These are phyloP conservation scores for Diadegma fenestrale DNA, from an alignment of 2,888 invertebrate genomes.

Conservation along the genomic window DNA sequence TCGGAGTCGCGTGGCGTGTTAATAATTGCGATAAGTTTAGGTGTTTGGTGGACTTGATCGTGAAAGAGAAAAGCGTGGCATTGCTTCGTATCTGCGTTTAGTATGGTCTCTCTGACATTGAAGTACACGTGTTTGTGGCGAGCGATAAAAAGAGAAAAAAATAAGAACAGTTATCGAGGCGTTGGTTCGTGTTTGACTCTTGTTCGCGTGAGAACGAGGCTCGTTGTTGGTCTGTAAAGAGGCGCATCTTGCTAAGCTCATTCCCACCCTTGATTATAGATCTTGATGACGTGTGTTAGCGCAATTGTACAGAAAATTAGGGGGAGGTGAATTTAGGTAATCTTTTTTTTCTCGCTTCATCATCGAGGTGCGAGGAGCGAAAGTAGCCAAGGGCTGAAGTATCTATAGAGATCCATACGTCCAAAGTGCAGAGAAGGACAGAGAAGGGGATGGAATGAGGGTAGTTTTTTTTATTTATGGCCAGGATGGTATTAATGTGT, in stretches of 20 bases:
- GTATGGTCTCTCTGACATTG: conserved; percentile 8
- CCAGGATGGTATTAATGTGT: conserved; percentile 66
- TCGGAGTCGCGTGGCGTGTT: neutral
- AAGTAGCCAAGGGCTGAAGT: conserved; percentile 59
- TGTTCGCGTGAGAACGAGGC: conserved; percentile 71
- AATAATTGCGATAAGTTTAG: conserved; percentile 16
- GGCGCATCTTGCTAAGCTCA: conserved; percentile 42
- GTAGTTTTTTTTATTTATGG: conserved; percentile 66
- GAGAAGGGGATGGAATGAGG: conserved; percentile 52
- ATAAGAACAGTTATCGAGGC: neutral
- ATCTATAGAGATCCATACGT: conserved; percentile 1
- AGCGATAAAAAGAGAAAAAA: neutral
- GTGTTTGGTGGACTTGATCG: conserved; percentile 58
- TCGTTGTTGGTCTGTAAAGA: conserved; percentile 46
- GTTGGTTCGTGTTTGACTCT: conserved; percentile 40
- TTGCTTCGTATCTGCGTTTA: conserved; percentile 26
- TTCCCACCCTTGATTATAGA: conserved; percentile 42
- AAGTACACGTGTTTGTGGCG: conserved; percentile 20
- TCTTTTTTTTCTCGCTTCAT: conserved; percentile 53
- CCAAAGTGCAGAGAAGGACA: conserved; percentile 17
- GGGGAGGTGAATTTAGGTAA: conserved; percentile 43
- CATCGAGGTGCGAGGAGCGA: conserved; percentile 63
- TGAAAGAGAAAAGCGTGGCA: conserved; percentile 57
- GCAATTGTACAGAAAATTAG: conserved; percentile 35
- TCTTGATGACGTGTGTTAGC: conserved; percentile 59